Conservation (phyloP, 2,797 vertebrate genomes). For the Oceanodroma leucorhoa region DNA sequence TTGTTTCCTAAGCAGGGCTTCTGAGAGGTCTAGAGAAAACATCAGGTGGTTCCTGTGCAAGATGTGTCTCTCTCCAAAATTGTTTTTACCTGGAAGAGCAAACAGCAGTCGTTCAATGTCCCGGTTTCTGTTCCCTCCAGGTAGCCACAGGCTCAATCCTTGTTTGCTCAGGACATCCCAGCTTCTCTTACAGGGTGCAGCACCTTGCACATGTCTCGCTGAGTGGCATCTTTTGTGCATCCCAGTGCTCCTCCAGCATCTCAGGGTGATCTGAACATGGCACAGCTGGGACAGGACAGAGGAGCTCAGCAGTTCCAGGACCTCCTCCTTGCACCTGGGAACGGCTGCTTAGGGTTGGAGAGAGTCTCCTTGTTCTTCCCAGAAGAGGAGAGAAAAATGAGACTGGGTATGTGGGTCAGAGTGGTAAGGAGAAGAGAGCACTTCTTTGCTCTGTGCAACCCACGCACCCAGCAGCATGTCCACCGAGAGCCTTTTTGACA, state of each 20-base stretch:
- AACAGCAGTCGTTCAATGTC: neutral
- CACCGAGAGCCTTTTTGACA: neutral
- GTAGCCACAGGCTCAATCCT: neutral
- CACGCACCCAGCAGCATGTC: neutral
- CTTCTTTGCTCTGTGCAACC: neutral
- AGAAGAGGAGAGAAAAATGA: neutral
- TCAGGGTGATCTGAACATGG: neutral
- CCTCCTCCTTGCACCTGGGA: neutral
- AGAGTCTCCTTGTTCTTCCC: neutral
- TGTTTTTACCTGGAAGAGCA: neutral
- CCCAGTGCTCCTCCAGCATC: neutral
- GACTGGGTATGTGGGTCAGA: neutral
- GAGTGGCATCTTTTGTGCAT: neutral
- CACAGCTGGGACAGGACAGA: neutral
- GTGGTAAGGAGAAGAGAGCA: neutral
- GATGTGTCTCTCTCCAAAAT: neutral
- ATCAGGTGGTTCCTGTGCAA: neutral
- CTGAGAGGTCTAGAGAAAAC: neutral
- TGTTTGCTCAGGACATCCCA: neutral
- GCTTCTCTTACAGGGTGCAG: neutral
- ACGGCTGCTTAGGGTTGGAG: neutral
- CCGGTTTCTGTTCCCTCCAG: neutral
- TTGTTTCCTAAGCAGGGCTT: slow-evolving; percentile 1
- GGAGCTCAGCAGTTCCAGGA: neutral
- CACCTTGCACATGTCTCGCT: neutral